phyloP scores from a whole-genome alignment of 2,797 vertebrate species.

The Gymnoscopelus braueri region DNA sequence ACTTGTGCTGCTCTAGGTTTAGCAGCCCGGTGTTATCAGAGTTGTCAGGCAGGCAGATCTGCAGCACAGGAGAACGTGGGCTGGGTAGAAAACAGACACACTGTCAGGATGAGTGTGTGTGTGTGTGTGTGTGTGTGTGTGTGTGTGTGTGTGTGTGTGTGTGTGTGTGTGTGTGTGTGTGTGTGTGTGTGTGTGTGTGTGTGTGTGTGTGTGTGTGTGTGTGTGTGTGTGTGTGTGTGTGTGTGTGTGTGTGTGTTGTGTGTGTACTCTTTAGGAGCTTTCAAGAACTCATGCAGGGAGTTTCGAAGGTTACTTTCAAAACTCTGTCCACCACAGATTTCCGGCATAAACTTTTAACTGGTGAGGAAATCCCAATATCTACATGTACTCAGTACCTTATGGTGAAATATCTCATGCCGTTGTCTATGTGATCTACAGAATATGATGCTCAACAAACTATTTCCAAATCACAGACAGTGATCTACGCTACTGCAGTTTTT shows the following conservation, averaged over 20 bases:
- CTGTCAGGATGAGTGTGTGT: slow-evolving; percentile 30
- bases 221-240: not conserved
- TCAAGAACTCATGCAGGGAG: slow-evolving; percentile 25
- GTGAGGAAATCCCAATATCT: slow-evolving; percentile 3
- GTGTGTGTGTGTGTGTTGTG: slow-evolving; percentile 9
- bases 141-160: not conserved
- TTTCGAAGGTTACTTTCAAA: slow-evolving; percentile 23
- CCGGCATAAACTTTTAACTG: slow-evolving; percentile 7
- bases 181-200: not conserved
- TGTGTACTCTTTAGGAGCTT: slow-evolving; percentile 19
- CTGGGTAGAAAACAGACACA: slow-evolving; percentile 58
- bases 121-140: slow-evolving; percentile 1
- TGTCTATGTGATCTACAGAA: not conserved
- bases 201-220: slow-evolving; percentile 13
- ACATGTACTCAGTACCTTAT: not conserved
- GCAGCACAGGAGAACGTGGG: slow-evolving; percentile 61
- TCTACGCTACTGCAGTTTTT: no score
- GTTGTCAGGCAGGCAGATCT: slow-evolving; percentile 69
- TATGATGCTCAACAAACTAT: not conserved
- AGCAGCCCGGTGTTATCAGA: slow-evolving; percentile 62
- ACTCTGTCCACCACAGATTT: not conserved
- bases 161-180: slow-evolving; percentile 1
- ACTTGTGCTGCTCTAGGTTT: slow-evolving; percentile 61
- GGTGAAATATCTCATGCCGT: no score
- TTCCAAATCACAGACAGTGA: not conserved